phyloP scores from a whole-genome alignment of 2,888 invertebrate genomes.

The Lacanobia oleracea region DNA sequence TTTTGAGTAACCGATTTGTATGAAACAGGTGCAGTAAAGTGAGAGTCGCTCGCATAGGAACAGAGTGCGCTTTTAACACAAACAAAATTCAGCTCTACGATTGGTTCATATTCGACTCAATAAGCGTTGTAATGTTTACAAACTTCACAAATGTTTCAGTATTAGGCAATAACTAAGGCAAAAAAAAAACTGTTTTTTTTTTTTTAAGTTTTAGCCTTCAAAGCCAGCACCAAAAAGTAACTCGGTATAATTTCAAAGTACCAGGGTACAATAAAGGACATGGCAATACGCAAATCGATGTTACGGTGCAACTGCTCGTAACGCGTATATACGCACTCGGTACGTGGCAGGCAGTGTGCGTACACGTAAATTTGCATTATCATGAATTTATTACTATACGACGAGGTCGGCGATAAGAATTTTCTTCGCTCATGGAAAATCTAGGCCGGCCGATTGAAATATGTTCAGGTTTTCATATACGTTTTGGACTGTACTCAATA shows the following conservation, averaged over 20 bases:
- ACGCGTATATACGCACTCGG: conserved; percentile 35
- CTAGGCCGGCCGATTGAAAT: conserved; percentile 56
- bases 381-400: conserved; percentile 61
- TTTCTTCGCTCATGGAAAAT: conserved; percentile 62
- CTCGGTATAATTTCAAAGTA: conserved; percentile 6
- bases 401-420: conserved; percentile 61
- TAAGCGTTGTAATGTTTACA: conserved; percentile 24
- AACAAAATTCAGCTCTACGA: not conserved
- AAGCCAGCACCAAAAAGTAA: conserved; percentile 5
- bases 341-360: conserved; percentile 16
- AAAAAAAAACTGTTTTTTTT: conserved; percentile 11
- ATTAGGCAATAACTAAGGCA: conserved; percentile 1
- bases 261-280: conserved; percentile 32
- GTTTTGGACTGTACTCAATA: not conserved
- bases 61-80: not conserved
- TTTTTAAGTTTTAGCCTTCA: not conserved
- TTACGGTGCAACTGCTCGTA: conserved; percentile 49
- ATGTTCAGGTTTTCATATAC: conserved; percentile 34
- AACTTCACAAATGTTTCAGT: conserved; percentile 13
- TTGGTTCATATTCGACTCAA: conserved; percentile 1
- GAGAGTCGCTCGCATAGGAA: conserved; percentile 6
- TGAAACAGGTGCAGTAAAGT: not conserved
- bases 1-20: not conserved
- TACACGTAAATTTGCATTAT: conserved; percentile 59
- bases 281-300: conserved; percentile 52